Evolutionary conservation across 2,888 invertebrate genomes (phyloP), one percentile per base, ranked within the genome.

Genomic region (Drosophila heteroneura): DNA sequence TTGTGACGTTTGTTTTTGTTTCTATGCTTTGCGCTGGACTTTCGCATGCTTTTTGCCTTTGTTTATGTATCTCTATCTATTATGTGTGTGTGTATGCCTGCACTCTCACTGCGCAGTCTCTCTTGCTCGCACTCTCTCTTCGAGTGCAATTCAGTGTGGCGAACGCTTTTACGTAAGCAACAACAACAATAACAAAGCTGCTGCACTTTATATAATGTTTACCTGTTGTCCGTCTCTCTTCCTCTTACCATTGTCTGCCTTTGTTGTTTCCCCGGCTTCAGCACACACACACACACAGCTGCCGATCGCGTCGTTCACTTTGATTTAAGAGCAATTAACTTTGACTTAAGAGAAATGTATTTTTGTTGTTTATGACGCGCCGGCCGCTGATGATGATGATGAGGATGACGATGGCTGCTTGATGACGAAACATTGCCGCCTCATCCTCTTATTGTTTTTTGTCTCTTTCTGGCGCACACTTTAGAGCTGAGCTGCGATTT

Each of bases 311-410:
- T 74, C 71, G 71, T 75, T 81, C 71, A 58, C 79, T 79, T 86
- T 86, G 90, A 89, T 86, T 90, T 86, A 86, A 86, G 90, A 90
- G 86, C 84, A 77, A 86, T 89, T 90, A 86, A 74, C 80, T 74
- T 83, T 90, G 89, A 90, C 89, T 86, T 90, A 86, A 86, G 86
- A 86, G 86, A 89, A 86, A 77, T 76, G 47, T 47, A 89, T 79
- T 84, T 79, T 32, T 66, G 60, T 90, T 81, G 79, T 79, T 85
- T 89, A 85, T 86, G 84, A 81, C 86, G 60, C 69, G 58, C 68
- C 82, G 71, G 75, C 56, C 56, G 63, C 75, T 57, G 54, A 61
- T 62, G 54, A 59, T 56, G 59, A 64, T 56, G 70, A 47, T 64
- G 49, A 51, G 26, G 52, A 56, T 59, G 35, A 61, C 56, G 35